These are phyloP conservation scores for Sandelia bainsii DNA, from an alignment of 2,797 vertebrate genomes.

Conservation along the genomic window DNA sequence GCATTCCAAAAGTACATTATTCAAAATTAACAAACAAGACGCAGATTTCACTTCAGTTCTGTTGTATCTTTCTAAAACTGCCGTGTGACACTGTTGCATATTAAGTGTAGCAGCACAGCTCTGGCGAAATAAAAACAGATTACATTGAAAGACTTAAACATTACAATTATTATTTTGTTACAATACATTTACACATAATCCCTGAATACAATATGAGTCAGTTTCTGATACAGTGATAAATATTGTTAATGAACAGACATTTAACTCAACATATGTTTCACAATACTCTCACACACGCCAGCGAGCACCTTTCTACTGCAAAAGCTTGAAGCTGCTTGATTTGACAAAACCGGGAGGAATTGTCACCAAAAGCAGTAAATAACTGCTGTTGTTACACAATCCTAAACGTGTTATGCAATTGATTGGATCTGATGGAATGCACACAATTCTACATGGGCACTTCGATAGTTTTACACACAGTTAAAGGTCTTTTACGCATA, in stretches of 20 bases:
- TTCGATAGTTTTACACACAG: slow-evolving; percentile 62
- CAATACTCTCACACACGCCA: slow-evolving; percentile 67
- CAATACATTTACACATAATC: slow-evolving; percentile 78
- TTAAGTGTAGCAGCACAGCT: slow-evolving; percentile 80
- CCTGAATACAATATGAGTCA: slow-evolving; percentile 79
- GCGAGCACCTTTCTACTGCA: slow-evolving; percentile 52
- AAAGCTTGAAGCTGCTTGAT: slow-evolving; percentile 64
- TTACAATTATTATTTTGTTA: slow-evolving; percentile 54
- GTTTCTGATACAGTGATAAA: slow-evolving; percentile 67
- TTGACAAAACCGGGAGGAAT: slow-evolving; percentile 53
- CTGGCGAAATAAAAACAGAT: slow-evolving; percentile 68
- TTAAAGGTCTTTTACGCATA: slow-evolving; percentile 84
- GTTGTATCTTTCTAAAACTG: slow-evolving; percentile 56
- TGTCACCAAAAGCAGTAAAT: slow-evolving; percentile 57
- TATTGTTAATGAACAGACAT: slow-evolving; percentile 77
- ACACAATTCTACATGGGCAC: slow-evolving; percentile 73
- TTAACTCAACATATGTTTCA: slow-evolving; percentile 78
- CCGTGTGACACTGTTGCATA: slow-evolving; percentile 80
- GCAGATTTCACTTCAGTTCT: slow-evolving; percentile 54
- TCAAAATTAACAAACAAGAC: slow-evolving; percentile 74
- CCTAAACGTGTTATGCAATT: slow-evolving; percentile 79
- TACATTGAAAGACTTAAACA: slow-evolving; percentile 61
- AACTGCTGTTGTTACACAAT: slow-evolving; percentile 79
- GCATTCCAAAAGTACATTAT: slow-evolving; percentile 82
- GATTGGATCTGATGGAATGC: slow-evolving; percentile 71